phyloP scores from a whole-genome alignment of 2,113 vertebrate species.

The Lanius collurio region DNA sequence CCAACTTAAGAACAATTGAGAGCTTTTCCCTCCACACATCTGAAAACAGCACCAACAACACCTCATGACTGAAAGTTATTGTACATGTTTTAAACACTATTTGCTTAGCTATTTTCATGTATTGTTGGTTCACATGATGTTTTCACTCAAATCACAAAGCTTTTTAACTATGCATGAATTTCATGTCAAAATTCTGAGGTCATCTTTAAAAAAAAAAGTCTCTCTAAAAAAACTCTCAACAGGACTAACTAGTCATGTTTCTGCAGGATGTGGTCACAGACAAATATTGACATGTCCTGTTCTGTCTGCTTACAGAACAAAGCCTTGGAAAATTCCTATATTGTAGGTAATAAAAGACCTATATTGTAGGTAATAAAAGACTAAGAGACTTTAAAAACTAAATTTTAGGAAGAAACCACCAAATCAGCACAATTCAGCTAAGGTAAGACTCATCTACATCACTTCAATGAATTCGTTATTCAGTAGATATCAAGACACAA shows the following conservation, averaged over 20 bases:
- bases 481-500: background rate
- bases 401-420: background rate
- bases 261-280: slow-evolving; percentile 36
- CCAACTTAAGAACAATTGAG: slow-evolving; percentile 48
- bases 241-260: background rate
- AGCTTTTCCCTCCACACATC: slow-evolving; percentile 43
- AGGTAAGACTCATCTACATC: background rate
- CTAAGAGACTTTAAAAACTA: background rate
- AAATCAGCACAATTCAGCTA: background rate
- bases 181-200: slow-evolving; percentile 13
- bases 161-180: background rate
- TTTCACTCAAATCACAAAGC: slow-evolving; percentile 1
- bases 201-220: background rate
- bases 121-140: background rate
- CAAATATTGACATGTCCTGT: slow-evolving; percentile 56
- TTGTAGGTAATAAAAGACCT: slow-evolving; percentile 14
- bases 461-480: background rate
- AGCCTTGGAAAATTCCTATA: slow-evolving; percentile 16
- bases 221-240: background rate
- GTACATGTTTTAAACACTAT: background rate
- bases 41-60: slow-evolving; percentile 37
- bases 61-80: slow-evolving; percentile 40
- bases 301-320: slow-evolving; percentile 31
- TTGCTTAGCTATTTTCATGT: slow-evolving; percentile 16
- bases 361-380: slow-evolving; percentile 14